Base-by-base conservation (phyloP, 2,113 vertebrate species). In the Cyphomyrus plagiostoma region DNA sequence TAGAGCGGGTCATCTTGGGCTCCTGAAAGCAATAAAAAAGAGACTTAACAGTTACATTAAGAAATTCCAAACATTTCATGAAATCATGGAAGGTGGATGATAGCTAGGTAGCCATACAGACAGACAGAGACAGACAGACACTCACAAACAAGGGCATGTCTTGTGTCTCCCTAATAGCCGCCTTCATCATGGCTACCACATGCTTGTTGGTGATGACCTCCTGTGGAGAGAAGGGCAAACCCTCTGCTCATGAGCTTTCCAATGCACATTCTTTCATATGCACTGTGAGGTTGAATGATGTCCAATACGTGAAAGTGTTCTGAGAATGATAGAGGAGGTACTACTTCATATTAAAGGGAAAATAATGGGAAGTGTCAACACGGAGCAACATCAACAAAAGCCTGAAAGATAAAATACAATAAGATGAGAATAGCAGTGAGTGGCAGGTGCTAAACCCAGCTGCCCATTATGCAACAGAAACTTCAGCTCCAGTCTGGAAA, bases 101-200 rank as follows among this genome's bases (percentile, higher is more conserved):
- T 35, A 74, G 58, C 23, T 62, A 62, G 58, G 58, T 62, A 62
- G 58, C 23, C 58, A 83, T 3, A 19, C 70, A 74, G 30, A 35
- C 10, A 26, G 10, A 58, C 56, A 58, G 35, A 35, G 35, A 66
- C 62, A 15, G 30, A 88, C 19, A 70, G 66, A 80, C 46, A 97
- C 98, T 97, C 91, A 99, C 98, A 96, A 99, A 99, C 93, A 98
- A 88, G 1, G 98, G 98, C 77, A 96, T 94, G 62, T 98, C 96
- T 89, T 98, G 97, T 0, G 97, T 98, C 89, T 99, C 98, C 62
- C 95, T 97, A 94, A 99, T 99, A 53, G 98, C 96, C 2, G 97
- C 97, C 93, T 98, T 99, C 98, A 99, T 98, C 98, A 99, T 99
- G 85, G 97, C 97, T 80, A 99, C 98, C 35, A 99, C 98, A 0